These are phyloP conservation scores for Adela reaumurella DNA, from an alignment of 2,888 invertebrate genomes.

Conservation along the genomic window DNA sequence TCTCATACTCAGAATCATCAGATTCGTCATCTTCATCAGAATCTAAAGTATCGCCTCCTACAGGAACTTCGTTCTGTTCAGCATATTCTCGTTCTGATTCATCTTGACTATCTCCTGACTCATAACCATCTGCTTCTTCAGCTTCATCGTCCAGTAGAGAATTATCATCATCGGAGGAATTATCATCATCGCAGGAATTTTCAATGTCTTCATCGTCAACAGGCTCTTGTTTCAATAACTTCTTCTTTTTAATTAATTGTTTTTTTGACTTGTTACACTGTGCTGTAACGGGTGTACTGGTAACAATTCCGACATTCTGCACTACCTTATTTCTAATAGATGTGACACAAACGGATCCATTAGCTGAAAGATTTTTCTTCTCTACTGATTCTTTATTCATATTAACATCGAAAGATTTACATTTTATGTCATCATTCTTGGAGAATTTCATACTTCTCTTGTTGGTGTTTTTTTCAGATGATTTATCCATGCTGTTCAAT, in stretches of 20 bases:
- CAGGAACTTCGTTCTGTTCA: constrained; percentile 43
- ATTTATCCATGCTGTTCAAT: constrained; percentile 20
- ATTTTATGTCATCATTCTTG: constrained; percentile 17
- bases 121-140: constrained; percentile 35
- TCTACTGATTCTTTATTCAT: constrained; percentile 18
- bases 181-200: constrained; percentile 13
- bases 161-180: constrained; percentile 6
- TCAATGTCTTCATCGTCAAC: constrained; percentile 13
- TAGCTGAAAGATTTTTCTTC: constrained; percentile 21
- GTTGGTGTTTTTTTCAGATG: constrained; percentile 13
- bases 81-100: constrained; percentile 46
- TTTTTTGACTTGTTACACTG: constrained; percentile 12
- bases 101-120: constrained; percentile 47
- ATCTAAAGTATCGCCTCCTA: constrained; percentile 49
- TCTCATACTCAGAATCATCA: constrained; percentile 43
- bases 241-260: constrained; percentile 1
- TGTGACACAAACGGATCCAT: constrained; percentile 21
- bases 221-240: constrained; percentile 13
- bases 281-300: constrained; percentile 22
- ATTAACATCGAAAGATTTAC: constrained; percentile 21
- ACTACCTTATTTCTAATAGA: constrained; percentile 32
- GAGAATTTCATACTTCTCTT: background rate
- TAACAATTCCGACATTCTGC: constrained; percentile 23
- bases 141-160: constrained; percentile 31
- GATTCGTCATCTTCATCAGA: constrained; percentile 39